Base-by-base conservation (phyloP, 1,140 invertebrate species). In the Hylaeus anthracinus region DNA sequence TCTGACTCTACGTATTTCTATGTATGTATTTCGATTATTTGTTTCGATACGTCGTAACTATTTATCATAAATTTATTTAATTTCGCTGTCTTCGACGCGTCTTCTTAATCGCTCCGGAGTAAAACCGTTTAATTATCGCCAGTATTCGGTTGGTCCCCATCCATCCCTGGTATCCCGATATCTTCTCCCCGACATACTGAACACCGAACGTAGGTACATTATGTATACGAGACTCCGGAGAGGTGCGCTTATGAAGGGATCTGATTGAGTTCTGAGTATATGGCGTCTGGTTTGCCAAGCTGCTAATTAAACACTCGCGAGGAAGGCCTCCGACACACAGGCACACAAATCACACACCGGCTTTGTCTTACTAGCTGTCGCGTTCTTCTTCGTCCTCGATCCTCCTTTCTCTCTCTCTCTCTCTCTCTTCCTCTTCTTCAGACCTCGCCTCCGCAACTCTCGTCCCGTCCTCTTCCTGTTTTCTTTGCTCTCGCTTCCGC, bases 181-280 rank as follows among this genome's bases (percentile, higher is more conserved):
- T 72, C 74, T 73, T 53, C 66, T 45, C n/a, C 74, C 58, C 48
- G 56, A 51, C 61, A 70, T 56, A 80, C 67, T 84, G 72, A 82
- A 66, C 82, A 76, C 55, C 86, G 88, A 73, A 60, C 71, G 86
- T 64, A 86, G 86, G 88, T 86, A 83, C 90, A 93, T 92, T 93
- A 93, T 93, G 92, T 91, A 93, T 92, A 92, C 91, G 88, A 90
- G 88, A 74, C 41, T 65, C 81, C 41, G 65, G 76, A 82, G 88
- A 86, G 88, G 88, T 85, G 88, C 85, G 89, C 90, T 92, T 93
- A 92, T 93, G 92, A 93, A 92, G 89, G 92, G 91, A 93, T 93
- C 92, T 93, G 92, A 93, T 93, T 93, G 92, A 93, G 92, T 93
- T 93, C 92, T 92, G 92, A 92, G 92, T 93, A 92, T 89, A 90